Base-by-base conservation (phyloP, 2,113 vertebrate species). In the Glaucomys volans region DNA sequence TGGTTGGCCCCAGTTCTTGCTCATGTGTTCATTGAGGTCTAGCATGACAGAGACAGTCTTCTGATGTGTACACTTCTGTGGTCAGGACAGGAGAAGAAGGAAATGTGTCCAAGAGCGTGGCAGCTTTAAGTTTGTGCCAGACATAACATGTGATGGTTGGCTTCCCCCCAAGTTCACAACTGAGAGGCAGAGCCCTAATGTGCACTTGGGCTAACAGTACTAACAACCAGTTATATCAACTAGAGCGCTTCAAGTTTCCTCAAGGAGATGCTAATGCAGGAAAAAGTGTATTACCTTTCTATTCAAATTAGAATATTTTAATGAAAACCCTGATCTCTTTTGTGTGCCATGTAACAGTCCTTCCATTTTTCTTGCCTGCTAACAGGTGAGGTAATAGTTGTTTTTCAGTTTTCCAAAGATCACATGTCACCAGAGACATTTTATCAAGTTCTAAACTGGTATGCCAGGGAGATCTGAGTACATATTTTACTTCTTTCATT, bases 401-500 rank as follows among this genome's bases (percentile, higher is more conserved):
- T 35, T 93, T 97, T 95, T 47, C 47, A 94, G 69, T 91, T 96
- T 93, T 22, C 44, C 76, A 90, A 91, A 91, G 77, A 93, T 94
- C 52, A 11, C 32, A 81, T 91, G 40, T 77, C 89, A 96, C n/a
- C 12, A 16, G 40, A 94, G 75, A 77, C 40, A 75, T 72, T 91
- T 82, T 79, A 77, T 96, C 75, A 80, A 28, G 26, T 64, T 97
- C 85, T 91, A 86, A 74, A 95, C 72, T 88, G 16, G 4, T 90
- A 85, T 32, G 30, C 66, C 44, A 69, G 76, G 47, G n/a, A 0
- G 0, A 16, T 83, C 62, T 94, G 8, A 71, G 57, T 59, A 72
- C 64, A 50, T 67, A 86, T 95, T 98, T 96, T 83, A 37, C 80
- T 37, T 40, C 18, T 8, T 96, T 91, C 96, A 97, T 4, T 95